Conservation (phyloP, 2,888 invertebrate species). For the Fabriciana adippe region DNA sequence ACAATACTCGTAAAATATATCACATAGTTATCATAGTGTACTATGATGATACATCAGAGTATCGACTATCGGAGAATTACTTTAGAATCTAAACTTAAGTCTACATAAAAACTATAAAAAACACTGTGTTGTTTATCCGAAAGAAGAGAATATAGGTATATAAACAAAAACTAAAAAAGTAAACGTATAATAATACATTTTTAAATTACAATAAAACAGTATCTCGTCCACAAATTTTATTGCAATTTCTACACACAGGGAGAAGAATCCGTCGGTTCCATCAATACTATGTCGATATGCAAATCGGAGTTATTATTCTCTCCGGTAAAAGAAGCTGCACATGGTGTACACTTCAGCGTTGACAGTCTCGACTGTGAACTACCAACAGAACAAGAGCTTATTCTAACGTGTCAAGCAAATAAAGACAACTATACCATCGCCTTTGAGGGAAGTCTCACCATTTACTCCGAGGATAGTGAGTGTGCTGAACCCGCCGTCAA, state of each 20-base stretch:
- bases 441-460: constrained; percentile 93
- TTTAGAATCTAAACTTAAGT: not conserved
- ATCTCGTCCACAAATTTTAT: not conserved
- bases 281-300: constrained; percentile 93
- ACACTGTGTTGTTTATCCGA: no score
- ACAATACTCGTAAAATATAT: constrained; percentile 31
- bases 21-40: constrained; percentile 1
- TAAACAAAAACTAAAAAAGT: no score
- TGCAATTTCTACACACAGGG: constrained; percentile 67
- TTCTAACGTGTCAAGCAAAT: constrained; percentile 95
- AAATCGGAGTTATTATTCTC: constrained; percentile 95
- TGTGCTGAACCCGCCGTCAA: constrained; percentile 81
- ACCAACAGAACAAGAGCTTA: constrained; percentile 90
- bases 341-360: constrained; percentile 91
- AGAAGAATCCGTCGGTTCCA: constrained; percentile 88
- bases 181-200: no score
- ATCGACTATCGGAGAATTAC: not conserved
- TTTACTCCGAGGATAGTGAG: constrained; percentile 93
- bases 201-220: no score
- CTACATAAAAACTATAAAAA: no score
- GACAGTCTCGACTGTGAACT: constrained; percentile 95
- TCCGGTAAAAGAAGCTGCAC: constrained; percentile 90
- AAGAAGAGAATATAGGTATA: no score
- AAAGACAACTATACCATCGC: constrained; percentile 98
- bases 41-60: not conserved